Percentiles rank a stretch among this genome's conserved stretches.
Conservation (phyloP, 2,113 vertebrate genomes). For the Girardinichthys multiradiatus region DNA sequence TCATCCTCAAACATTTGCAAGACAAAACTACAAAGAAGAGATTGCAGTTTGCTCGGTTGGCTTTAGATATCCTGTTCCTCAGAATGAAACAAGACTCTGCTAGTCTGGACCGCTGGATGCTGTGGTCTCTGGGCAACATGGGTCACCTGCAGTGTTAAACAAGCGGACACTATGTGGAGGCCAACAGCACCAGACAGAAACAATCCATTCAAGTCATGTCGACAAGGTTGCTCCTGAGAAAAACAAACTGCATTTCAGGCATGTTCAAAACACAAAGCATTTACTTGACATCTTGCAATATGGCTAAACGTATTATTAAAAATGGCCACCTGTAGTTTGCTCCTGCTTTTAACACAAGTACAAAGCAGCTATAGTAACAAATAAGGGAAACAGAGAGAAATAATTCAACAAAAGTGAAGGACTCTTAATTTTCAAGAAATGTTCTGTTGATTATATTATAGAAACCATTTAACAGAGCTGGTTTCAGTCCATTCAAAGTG, state of each 20-base stretch:
- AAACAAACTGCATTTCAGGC: neutral
- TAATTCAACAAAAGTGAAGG: neutral
- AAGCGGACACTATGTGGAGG: constrained; percentile 6
- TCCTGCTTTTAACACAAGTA: neutral
- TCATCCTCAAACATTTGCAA: neutral
- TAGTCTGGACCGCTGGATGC: constrained; percentile 26
- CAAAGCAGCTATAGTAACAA: neutral
- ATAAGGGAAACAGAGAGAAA: neutral
- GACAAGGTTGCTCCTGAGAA: constrained; percentile 24
- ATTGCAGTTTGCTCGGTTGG: neutral
- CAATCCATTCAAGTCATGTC: constrained; percentile 1
- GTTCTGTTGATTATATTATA: neutral
- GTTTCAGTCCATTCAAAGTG: neutral
- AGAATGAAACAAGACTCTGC: constrained; percentile 11
- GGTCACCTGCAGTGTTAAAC: constrained; percentile 25
- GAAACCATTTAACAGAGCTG: neutral
- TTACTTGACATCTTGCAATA: constrained; percentile 5
- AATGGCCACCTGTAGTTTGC: neutral
- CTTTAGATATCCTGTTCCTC: neutral
- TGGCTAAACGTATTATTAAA: neutral
- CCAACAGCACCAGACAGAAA: constrained; percentile 9
- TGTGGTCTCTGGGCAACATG: constrained; percentile 52
- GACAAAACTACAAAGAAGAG: neutral
- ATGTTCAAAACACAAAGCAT: neutral
- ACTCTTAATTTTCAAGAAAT: neutral